A percentile compares a stretch with the other conserved stretches of the same genome.
These are phyloP conservation scores for Xerus inauris DNA, from an alignment of 2,113 vertebrate genomes.

Conservation along the genomic window DNA sequence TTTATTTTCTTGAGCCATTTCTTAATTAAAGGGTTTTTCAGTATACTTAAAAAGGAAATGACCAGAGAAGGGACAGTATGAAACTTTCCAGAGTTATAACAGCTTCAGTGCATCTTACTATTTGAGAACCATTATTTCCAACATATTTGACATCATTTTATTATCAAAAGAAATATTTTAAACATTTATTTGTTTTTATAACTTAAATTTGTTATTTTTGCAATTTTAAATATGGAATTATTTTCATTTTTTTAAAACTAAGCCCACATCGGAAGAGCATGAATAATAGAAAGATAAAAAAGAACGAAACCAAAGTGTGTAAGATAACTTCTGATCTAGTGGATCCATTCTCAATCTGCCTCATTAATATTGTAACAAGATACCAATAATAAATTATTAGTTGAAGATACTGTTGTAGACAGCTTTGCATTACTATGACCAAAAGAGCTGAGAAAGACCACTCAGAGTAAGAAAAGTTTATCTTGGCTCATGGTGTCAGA, in stretches of 20 bases:
- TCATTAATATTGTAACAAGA: background rate
- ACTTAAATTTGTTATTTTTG: background rate
- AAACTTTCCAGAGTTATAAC: background rate
- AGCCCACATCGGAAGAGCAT: background rate
- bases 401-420: background rate
- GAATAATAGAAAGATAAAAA: background rate
- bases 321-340: background rate
- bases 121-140: background rate
- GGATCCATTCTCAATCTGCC: background rate
- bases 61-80: background rate
- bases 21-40: background rate
- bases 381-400: background rate
- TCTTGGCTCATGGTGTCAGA: too few relatives aligned
- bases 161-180: background rate
- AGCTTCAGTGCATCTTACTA: background rate
- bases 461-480: too few relatives aligned
- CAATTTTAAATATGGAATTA: background rate
- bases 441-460: too few relatives aligned
- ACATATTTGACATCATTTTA: background rate
- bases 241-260: background rate
- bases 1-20: background rate
- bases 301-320: background rate
- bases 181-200: background rate
- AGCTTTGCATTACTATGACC: too few relatives aligned
- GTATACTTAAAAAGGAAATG: background rate